Base-by-base conservation (phyloP, 2,888 invertebrate species). In the Leucophenga maculata region DNA sequence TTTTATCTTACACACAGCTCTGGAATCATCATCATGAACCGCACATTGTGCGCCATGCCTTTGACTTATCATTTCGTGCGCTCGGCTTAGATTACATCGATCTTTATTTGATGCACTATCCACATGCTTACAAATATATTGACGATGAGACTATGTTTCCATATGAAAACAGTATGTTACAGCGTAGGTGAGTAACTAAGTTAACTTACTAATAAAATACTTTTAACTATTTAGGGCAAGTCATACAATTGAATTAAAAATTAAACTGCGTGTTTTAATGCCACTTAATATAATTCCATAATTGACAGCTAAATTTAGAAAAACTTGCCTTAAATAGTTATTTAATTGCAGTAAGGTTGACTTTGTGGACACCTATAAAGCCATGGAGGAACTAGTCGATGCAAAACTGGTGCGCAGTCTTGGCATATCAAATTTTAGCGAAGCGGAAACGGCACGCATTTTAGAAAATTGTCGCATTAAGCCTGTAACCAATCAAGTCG, bases 21-120 rank as follows among this genome's bases (percentile, higher is more conserved):
- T 50, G 50, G 50, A 50, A 50, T 50, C n/a, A 16, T n/a, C 86
- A 87, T 72, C 96, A 96, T 83, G 90, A 91, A 31, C 90, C 91
- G 0, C 91, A 93, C 26, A 86, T 93, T 62, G 96, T 95, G 18
- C 90, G 91, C 70, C 87, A 89, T 3, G 92, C 92, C 0, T 90
- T 94, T 74, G 90, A 91, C 57, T 88, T 90, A 59, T 92, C 94
- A 0, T 86, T 96, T 8, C 83, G 88, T 0, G 89, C 91, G 69
- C 89, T 96, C 72, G 92, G 92, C 0, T 85, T 95, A 6, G 91
- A 92, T 0, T 95, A 95, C 83, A 89, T 96, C 66, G 96, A 96
- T 83, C 89, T 95, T 0, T 96, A 93, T 80, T 88, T 96, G 13
- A 93, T 96, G 73, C 96, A 96, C 82, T 95, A 94, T 90, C 96